phyloP scores from a whole-genome alignment of 2,113 vertebrate genomes.

The Xenus cinereus region DNA sequence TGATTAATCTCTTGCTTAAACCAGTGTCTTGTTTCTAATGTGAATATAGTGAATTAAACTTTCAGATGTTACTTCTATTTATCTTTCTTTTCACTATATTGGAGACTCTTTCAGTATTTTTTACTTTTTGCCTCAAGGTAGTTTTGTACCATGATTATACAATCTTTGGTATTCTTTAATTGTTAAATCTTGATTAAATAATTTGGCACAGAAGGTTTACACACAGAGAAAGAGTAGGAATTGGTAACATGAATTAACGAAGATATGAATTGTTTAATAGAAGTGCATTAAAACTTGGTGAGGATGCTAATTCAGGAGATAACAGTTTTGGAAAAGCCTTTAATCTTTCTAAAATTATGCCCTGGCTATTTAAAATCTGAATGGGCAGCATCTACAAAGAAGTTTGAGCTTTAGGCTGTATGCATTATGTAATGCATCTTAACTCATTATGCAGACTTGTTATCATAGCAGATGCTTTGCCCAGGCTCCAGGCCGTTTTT shows the following conservation, averaged over 20 bases:
- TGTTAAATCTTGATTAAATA: not conserved
- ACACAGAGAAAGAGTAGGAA: not conserved
- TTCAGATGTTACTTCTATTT: not conserved
- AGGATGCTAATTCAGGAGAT: not conserved
- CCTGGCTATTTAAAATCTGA: slow-evolving; percentile 25
- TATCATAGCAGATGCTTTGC: slow-evolving; percentile 11
- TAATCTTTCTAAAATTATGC: slow-evolving; percentile 1
- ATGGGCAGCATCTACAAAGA: slow-evolving; percentile 30
- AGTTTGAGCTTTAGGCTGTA: slow-evolving; percentile 32
- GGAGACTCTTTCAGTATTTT: not conserved
- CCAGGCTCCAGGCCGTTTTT: slow-evolving; percentile 18
- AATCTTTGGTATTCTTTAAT: not conserved
- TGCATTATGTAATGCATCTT: not conserved
- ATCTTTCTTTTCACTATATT: not conserved
- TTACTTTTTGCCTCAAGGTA: not conserved
- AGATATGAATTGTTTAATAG: not conserved
- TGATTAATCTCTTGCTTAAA: not conserved
- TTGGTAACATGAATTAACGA: not conserved
- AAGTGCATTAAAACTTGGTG: not conserved
- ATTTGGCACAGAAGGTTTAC: not conserved
- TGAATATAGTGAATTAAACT: not conserved
- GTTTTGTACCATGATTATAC: not conserved
- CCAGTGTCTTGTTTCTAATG: not conserved
- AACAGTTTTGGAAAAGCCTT: slow-evolving; percentile 9
- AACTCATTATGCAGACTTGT: slow-evolving; percentile 4